phyloP scores from a whole-genome alignment of 1,140 invertebrate genomes.

The Panulirus ornatus region DNA sequence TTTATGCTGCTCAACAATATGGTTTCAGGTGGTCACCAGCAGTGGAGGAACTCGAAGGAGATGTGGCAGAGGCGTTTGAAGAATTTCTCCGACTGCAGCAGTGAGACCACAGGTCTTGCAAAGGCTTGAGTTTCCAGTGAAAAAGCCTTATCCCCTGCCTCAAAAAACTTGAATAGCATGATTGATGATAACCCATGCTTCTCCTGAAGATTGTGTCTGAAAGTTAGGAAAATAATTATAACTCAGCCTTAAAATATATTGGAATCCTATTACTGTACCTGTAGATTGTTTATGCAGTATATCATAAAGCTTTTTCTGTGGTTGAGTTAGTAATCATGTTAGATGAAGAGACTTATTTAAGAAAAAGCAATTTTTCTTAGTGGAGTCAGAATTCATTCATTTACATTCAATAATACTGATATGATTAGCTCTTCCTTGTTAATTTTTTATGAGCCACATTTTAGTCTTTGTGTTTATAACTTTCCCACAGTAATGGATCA shows the following conservation, averaged over 20 bases:
- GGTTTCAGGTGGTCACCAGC: slow-evolving; percentile 62
- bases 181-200: not conserved
- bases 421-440: too few relatives aligned
- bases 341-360: slow-evolving; percentile 18
- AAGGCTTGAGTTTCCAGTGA: slow-evolving; percentile 18
- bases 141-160: slow-evolving; percentile 28
- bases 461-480: too few relatives aligned
- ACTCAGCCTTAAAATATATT: slow-evolving; percentile 28
- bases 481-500: too few relatives aligned
- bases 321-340: slow-evolving; percentile 35
- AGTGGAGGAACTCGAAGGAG: slow-evolving; percentile 64
- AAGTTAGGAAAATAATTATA: slow-evolving; percentile 26
- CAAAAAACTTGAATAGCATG: not conserved
- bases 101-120: slow-evolving; percentile 21
- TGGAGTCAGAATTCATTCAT: not conserved
- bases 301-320: slow-evolving; percentile 41
- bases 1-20: not conserved
- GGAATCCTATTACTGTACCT: slow-evolving; percentile 40
- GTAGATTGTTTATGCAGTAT: slow-evolving; percentile 24
- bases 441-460: too few relatives aligned
- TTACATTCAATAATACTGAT: too few relatives aligned
- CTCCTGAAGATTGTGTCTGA: slow-evolving; percentile 29
- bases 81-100: slow-evolving; percentile 66
- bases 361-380: not conserved
- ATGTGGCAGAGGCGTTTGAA: slow-evolving; percentile 66